Percentiles rank a stretch among this genome's conserved stretches.
Conservation (phyloP, 1,140 invertebrate species). For the Pseudomyrmex gracilis region DNA sequence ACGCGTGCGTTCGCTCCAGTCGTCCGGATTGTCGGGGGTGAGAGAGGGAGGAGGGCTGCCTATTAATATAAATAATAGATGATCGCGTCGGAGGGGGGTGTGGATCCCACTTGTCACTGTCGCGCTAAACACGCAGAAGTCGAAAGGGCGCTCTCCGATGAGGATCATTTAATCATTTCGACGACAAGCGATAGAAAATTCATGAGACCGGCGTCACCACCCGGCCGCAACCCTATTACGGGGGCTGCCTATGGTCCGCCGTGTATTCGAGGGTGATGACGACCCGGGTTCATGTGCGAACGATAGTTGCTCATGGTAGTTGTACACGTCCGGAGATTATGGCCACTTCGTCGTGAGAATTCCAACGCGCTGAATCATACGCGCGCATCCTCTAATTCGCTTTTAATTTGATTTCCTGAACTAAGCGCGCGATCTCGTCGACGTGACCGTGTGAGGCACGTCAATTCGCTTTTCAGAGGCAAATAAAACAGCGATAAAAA, state of each 20-base stretch:
- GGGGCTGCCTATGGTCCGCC: constrained; percentile 43
- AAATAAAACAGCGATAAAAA: not conserved
- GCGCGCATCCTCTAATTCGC: constrained; percentile 80
- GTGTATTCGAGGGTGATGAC: constrained; percentile 43
- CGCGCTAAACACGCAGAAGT: constrained; percentile 62
- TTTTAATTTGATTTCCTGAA: constrained; percentile 82
- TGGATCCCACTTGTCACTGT: constrained; percentile 74
- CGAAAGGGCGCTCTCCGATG: constrained; percentile 58
- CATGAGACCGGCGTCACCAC: constrained; percentile 76
- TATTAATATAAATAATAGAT: constrained; percentile 83
- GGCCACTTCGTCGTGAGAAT: constrained; percentile 67
- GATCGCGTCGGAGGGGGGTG: constrained; percentile 62
- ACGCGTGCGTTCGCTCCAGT: not conserved
- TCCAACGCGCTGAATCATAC: constrained; percentile 79
- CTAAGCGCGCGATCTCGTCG: not conserved
- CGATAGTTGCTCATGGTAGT: constrained; percentile 56
- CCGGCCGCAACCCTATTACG: constrained; percentile 71
- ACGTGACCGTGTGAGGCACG: not conserved
- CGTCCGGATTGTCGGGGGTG: constrained; percentile 15
- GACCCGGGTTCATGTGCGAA: constrained; percentile 60
- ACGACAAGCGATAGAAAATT: constrained; percentile 82
- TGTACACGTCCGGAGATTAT: constrained; percentile 67
- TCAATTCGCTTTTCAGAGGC: not conserved
- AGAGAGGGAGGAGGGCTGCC: not conserved
- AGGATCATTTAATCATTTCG: constrained; percentile 81